Conservation (phyloP, 2,797 vertebrate genomes). For the Peromyscus attwateri region DNA sequence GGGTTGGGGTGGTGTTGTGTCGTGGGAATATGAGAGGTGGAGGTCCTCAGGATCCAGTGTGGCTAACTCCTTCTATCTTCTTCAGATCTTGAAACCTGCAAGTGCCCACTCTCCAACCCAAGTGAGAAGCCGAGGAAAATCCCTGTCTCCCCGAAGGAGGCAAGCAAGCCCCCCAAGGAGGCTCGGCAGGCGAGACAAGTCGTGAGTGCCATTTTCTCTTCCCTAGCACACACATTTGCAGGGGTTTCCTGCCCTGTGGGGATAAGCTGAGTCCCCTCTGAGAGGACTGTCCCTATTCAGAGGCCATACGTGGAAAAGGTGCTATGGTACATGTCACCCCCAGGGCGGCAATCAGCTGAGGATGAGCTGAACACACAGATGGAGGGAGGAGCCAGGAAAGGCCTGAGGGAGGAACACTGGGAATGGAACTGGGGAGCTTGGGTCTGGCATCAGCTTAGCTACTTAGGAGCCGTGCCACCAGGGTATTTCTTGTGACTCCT, state of each 20-base stretch:
- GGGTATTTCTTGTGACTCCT: neutral
- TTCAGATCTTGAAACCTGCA: slow-evolving; percentile 96
- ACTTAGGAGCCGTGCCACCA: neutral
- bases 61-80: slow-evolving; percentile 13
- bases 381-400: neutral
- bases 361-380: too few species aligned
- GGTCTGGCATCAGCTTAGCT: neutral
- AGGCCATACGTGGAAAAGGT: neutral
- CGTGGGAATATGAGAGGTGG: neutral
- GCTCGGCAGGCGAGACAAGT: slow-evolving; percentile 94
- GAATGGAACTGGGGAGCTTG: neutral
- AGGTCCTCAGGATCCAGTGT: neutral
- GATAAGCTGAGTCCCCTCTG: neutral
- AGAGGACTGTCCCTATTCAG: neutral
- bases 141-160: slow-evolving; percentile 94
- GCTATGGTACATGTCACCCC: fast-evolving
- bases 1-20: neutral
- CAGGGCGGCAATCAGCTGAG: fast-evolving
- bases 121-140: slow-evolving; percentile 95
- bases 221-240: fast-evolving
- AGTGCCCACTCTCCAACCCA: slow-evolving; percentile 96
- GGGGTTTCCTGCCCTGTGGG: neutral
- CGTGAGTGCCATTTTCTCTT: slow-evolving; percentile 90
- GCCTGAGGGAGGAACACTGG: neutral
- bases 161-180: slow-evolving; percentile 93